These are phyloP conservation scores for Trichoplusia ni DNA, from an alignment of 1,140 invertebrate genomes.

Conservation along the genomic window DNA sequence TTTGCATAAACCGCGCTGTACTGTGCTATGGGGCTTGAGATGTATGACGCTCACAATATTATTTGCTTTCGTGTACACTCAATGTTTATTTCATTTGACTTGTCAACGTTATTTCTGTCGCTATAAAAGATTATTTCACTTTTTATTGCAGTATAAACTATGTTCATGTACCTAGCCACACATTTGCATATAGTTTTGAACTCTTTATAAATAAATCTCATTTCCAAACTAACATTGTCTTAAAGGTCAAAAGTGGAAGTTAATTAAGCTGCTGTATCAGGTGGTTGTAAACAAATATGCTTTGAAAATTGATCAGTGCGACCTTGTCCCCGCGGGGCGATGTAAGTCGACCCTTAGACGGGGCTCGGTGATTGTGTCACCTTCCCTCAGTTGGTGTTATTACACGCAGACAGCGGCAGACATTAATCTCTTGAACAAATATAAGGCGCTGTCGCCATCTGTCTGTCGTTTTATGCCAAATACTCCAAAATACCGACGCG, in stretches of 20 bases:
- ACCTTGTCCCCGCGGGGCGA: background rate
- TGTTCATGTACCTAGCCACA: too few relatives aligned
- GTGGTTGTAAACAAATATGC: background rate
- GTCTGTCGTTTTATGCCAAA: conserved; percentile 31
- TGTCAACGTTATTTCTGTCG: too few relatives aligned
- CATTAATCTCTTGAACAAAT: conserved; percentile 57
- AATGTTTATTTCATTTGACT: too few relatives aligned
- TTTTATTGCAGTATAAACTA: too few relatives aligned
- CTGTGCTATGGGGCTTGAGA: background rate
- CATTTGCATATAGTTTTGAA: too few relatives aligned
- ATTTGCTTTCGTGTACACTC: background rate
- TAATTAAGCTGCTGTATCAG: conserved; percentile 4
- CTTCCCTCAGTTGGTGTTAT: conserved; percentile 38
- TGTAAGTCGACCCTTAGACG: conserved; percentile 1
- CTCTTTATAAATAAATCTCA: too few relatives aligned
- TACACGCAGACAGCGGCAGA: conserved; percentile 43
- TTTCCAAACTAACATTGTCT: conserved; percentile 10
- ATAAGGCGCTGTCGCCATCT: conserved; percentile 49
- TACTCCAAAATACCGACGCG: conserved; percentile 41
- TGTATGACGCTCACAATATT: background rate
- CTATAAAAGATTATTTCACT: too few relatives aligned
- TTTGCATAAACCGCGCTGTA: background rate
- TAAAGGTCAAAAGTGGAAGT: conserved; percentile 2
- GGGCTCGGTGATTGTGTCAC: conserved; percentile 30
- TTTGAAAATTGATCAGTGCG: background rate